Evolutionary conservation across 2,797 vertebrate species (phyloP).

Genomic region (Mormyrus proboscirostris): DNA sequence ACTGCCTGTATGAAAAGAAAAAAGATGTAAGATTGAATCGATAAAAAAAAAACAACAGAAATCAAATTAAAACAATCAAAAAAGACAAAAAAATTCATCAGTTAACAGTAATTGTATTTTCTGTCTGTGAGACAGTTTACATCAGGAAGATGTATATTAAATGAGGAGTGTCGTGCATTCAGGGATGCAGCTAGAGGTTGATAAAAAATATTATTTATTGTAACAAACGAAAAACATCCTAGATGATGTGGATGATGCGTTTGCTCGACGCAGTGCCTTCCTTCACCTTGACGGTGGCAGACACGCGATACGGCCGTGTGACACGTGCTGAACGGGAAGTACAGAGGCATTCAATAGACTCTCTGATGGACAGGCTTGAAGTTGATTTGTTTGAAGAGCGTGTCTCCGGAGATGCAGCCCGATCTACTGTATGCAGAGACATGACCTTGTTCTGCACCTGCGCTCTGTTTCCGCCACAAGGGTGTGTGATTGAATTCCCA

Average conservation of each 20-base stretch:
- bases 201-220: background rate
- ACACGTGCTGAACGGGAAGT: background rate
- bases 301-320: background rate
- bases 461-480: background rate
- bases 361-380: background rate
- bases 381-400: background rate
- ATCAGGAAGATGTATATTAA: background rate
- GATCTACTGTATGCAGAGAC: background rate
- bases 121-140: background rate
- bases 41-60: background rate
- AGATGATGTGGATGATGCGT: background rate
- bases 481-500: background rate
- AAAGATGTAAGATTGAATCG: background rate
- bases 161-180: background rate
- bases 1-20: background rate
- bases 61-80: background rate
- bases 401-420: background rate
- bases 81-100: background rate
- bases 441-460: background rate
- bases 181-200: background rate
- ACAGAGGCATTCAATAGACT: background rate
- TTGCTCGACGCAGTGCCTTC: background rate
- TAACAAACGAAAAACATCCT: background rate
- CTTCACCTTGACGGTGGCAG: background rate
- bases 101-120: background rate